Percentiles rank a stretch among this genome's conserved stretches.
Evolutionary conservation across 2,113 vertebrate genomes (phyloP).

Genomic region (Atlantisia rogersi): DNA sequence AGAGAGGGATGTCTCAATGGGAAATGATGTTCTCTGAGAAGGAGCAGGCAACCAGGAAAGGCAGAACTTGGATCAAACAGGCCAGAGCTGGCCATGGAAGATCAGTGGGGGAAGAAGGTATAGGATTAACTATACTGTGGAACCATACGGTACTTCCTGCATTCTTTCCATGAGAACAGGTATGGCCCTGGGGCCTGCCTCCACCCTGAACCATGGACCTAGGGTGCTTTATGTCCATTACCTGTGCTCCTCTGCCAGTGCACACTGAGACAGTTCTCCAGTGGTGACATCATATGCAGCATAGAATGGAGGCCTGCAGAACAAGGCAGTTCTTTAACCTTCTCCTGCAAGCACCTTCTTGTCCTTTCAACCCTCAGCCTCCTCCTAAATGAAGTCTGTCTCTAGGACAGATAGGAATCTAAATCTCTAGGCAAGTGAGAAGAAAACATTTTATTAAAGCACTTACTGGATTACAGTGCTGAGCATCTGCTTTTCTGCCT

Average conservation of each 20-base stretch:
- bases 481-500: slow-evolving; percentile 58
- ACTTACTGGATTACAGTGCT: slow-evolving; percentile 67
- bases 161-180: not conserved
- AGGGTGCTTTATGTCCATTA: not conserved
- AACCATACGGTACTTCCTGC: not conserved
- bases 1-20: not conserved
- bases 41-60: not conserved
- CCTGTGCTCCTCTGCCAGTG: slow-evolving; percentile 29
- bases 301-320: slow-evolving; percentile 67
- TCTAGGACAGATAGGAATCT: too few relatives aligned
- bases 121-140: not conserved
- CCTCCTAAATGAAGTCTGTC: not conserved
- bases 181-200: not conserved
- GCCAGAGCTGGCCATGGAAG: not conserved
- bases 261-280: slow-evolving; percentile 17
- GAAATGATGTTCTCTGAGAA: not conserved
- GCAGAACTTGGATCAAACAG: not conserved
- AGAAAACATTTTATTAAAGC: slow-evolving; percentile 4
- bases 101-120: not conserved
- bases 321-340: slow-evolving; percentile 59
- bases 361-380: not conserved
- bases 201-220: not conserved
- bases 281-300: slow-evolving; percentile 56
- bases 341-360: not conserved
- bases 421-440: not conserved